A percentile compares a stretch with the other conserved stretches of the same genome.
Evolutionary conservation across 2,888 invertebrate species (phyloP).

Genomic region (Mesorhabditis belari): DNA sequence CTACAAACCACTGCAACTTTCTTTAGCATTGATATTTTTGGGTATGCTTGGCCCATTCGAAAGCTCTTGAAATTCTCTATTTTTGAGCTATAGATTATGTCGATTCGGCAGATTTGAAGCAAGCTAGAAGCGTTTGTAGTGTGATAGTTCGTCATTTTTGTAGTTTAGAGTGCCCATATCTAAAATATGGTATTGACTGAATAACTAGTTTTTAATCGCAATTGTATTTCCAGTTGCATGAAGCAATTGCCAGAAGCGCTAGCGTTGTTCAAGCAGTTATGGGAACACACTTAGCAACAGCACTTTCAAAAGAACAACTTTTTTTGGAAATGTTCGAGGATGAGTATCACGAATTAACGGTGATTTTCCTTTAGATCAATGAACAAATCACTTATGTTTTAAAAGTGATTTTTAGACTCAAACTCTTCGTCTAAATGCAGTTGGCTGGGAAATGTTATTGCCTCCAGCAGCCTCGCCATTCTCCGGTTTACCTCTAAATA

Average conservation of each 20-base stretch:
- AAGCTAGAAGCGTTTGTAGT: too few species aligned
- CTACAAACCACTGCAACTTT: too few species aligned
- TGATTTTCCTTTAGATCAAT: slow-evolving; percentile 27
- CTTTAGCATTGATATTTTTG: too few species aligned
- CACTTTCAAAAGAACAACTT: slow-evolving; percentile 77
- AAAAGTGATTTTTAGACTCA: background rate
- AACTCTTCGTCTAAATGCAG: slow-evolving; percentile 65
- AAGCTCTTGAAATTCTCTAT: too few species aligned
- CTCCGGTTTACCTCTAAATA: slow-evolving; percentile 87
- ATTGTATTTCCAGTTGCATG: slow-evolving; percentile 16
- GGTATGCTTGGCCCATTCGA: background rate
- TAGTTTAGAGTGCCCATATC: background rate
- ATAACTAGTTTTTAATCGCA: background rate
- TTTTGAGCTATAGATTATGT: too few species aligned
- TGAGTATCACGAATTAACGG: slow-evolving; percentile 85
- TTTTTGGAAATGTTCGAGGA: slow-evolving; percentile 98
- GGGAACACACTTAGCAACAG: slow-evolving; percentile 16
- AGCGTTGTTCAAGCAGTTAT: slow-evolving; percentile 60
- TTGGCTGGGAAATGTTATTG: slow-evolving; percentile 90
- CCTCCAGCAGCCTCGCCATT: slow-evolving; percentile 92
- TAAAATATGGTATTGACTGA: background rate
- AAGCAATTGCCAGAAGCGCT: slow-evolving; percentile 12
- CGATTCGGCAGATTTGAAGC: too few species aligned
- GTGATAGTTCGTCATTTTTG: too few species aligned
- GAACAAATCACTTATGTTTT: background rate